Conservation (phyloP, 2,113 vertebrate genomes). For the Leucopsar rothschildi region DNA sequence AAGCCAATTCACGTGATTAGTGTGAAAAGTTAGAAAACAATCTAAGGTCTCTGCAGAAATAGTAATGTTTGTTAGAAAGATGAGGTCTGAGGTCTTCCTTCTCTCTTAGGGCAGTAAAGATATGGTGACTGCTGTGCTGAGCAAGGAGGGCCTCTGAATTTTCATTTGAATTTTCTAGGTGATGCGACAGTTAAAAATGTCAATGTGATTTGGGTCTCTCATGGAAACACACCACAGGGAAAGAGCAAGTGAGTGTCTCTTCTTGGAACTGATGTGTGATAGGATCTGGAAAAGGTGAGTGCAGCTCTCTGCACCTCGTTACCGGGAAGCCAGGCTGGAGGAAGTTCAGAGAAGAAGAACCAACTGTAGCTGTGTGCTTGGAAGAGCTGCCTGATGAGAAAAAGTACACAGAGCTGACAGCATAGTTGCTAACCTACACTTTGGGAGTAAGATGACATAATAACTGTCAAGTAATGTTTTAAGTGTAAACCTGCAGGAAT, state of each 20-base stretch:
- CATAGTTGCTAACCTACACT: neutral
- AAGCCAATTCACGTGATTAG: constrained; percentile 16
- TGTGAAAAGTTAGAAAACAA: neutral
- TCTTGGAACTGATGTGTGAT: neutral
- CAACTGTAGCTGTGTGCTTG: neutral
- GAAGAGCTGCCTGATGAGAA: neutral
- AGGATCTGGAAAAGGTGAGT: constrained; percentile 48
- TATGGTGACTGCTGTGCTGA: neutral
- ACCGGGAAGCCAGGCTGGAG: constrained; percentile 38
- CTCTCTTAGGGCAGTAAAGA: neutral
- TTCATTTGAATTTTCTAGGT: neutral
- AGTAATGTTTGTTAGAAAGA: neutral
- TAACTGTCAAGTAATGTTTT: neutral
- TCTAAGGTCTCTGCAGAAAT: neutral
- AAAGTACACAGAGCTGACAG: neutral
- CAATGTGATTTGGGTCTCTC: neutral
- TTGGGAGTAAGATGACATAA: neutral
- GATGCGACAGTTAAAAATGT: neutral
- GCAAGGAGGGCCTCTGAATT: neutral
- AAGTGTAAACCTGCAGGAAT: neutral
- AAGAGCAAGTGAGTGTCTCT: neutral
- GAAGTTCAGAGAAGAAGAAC: constrained; percentile 44
- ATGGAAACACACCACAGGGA: neutral
- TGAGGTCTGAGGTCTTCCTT: accelerated
- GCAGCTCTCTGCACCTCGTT: neutral